Base-by-base conservation (phyloP, 2,888 invertebrate species). In the Hanleya hanleyi region DNA sequence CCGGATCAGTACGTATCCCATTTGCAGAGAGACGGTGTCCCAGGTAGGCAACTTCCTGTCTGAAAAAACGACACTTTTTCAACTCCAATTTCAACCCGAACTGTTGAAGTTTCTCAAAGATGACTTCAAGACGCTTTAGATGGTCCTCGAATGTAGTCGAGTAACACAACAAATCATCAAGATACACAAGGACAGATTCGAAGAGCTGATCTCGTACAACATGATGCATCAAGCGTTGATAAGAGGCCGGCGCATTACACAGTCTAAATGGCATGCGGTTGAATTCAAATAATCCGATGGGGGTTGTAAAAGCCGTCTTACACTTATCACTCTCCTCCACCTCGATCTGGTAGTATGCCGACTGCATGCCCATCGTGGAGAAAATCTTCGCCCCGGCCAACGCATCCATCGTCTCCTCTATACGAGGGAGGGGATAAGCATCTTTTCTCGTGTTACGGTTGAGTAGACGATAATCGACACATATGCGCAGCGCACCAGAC, bases 341-440 rank as follows among this genome's bases (percentile, higher is more conserved):
- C 18, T 41, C 7, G 3, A 73, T 47, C 35, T 70, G 73, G 33
- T 70, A 18, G 38, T 73, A 69, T 12, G 72, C 70, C 38, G 57
- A 41, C 49, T 41, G 50, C n/a, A 78, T 22, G 65, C 73, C 75
- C 35, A 78, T 22, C 9, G 69, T 69, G 1, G 67, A 66, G 61
- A 75, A 75, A 7, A 33, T 67, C 12, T 38, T 41, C 1, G 75
- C 26, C 41, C 77, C 77, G 6, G 33, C 0, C 15, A 78, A 22
- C 5, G 37, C 12, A 67, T 76, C 68, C 35, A 78, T 61, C 18
- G 75, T 70, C n/a, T 81, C 81, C 18, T 75, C 74, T 9, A 80
- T 70, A 1, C 76, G 41, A 0, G 78, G 80, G 4, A 81, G 32
- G 0, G 78, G 75, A 47, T 75, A 74, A 7, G 77, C 65, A 67